A percentile compares a stretch with the other conserved stretches of the same genome.
Conservation (phyloP, 2,113 vertebrate species). For the Ptilonorhynchus violaceus region DNA sequence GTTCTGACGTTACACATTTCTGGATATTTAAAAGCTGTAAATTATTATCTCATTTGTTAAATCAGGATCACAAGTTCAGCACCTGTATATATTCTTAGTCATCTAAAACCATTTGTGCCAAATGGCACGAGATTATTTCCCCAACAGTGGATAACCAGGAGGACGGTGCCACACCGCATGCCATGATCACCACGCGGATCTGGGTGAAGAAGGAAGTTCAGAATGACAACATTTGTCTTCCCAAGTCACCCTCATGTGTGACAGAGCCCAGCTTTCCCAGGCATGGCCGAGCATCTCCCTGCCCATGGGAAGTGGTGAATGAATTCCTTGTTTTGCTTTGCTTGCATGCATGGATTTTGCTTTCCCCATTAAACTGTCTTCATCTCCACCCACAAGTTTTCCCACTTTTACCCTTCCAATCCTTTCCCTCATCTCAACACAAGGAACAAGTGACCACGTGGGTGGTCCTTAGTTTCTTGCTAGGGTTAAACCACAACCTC, state of each 20-base stretch:
- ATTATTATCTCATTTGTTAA: neutral
- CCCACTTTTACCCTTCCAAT: neutral
- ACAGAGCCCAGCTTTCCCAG: neutral
- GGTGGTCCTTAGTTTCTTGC: neutral
- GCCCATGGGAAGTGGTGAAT: neutral
- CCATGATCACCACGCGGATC: accelerated
- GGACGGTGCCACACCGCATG: neutral
- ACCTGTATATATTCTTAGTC: neutral
- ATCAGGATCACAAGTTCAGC: neutral
- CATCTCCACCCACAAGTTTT: neutral
- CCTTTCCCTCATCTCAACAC: neutral
- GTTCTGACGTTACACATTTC: neutral
- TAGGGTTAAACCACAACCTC: neutral
- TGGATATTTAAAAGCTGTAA: neutral
- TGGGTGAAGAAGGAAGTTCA: neutral
- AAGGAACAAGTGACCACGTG: neutral
- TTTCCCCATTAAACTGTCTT: neutral
- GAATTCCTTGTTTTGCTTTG: neutral
- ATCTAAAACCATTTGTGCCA: neutral
- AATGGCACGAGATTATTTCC: neutral
- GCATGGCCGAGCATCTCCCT: neutral
- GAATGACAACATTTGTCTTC: neutral
- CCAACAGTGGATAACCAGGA: neutral
- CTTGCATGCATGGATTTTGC: neutral
- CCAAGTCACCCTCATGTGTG: neutral